Evolutionary conservation across 2,113 vertebrate species (phyloP), one percentile per base, ranked within the genome.

Genomic region (Candoia aspera): DNA sequence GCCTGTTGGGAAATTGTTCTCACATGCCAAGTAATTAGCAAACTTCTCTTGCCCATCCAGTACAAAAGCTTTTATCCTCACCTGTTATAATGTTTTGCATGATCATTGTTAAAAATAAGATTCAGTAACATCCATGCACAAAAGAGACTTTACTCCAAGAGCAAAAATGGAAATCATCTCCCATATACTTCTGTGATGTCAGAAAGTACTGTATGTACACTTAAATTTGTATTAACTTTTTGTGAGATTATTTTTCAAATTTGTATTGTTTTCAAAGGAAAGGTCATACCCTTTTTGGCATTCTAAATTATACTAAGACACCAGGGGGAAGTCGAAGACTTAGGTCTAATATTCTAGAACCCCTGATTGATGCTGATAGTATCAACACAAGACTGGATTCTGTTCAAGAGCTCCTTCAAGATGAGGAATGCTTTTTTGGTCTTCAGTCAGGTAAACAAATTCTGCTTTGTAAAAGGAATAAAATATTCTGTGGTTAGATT

Each of bases 281-380:
- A 85, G 96, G 97, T 68, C 98, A 99, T 86, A 99, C 98, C 0
- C 98, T 99, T 55, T 98, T 99, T 92, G 99, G 98, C 55, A 98
- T 99, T 86, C 97, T 99, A 88, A 99, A 99, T 96, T 98, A 98
- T 95, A 99, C 99, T 23, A 99, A 98, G 97, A 99, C 99, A 92
- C 97, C 98, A 0, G 98, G 99, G 93, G 99, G 99, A 83, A 98
- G 98, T 91, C 97, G 99, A 94, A 98, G 98, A 96, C 97, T 99
- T 95, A 98, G 99, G 79, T 98, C 99, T 55, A 99, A 99, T 95
- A 99, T 99, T 94, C 95, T 99, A 93, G 99, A 99, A 95, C 99
- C 99, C 79, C 96, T 99, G 58, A 93, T 98, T 94, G 98, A 99
- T 95, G 95, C 97, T 53, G 98, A 98, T 95, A 99, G 98, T 87